Base-by-base conservation (phyloP, 2,113 vertebrate genomes). In the Vicugna pacos region DNA sequence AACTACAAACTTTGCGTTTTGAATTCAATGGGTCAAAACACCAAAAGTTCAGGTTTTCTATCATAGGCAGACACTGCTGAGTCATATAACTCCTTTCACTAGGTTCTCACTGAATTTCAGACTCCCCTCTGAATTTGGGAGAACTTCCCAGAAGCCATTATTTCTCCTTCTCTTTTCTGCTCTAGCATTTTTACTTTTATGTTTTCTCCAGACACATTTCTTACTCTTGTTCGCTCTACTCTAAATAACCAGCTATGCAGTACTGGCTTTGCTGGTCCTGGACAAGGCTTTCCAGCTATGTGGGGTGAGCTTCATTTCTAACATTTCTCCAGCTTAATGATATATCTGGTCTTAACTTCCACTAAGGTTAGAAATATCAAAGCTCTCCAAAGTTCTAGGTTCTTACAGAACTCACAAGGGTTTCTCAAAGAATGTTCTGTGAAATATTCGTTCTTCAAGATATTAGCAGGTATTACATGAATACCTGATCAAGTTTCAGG, bases 1-100 rank as follows among this genome's bases (percentile, higher is more conserved):
- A 95, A 96, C n/a, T 86, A 81, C 46, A 96, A 96, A 96, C 69
- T 96, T 62, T 83, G 75, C 32, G 81, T 94, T 89, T 89, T 89
- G 56, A 95, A 56, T 88, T 91, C 42, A 89, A 58, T 48, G 42
- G n/a, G 35, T 60, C 16, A 79, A 28, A 93, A 83, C 15, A 94
- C 28, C 60, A 75, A 64, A 89, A 96, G 77, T 86, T 87, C 30
- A 85, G 85, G 92, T 75, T 91, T 87, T 87, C 50, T 77, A 67
- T 58, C 58, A 94, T 20, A 96, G 60, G 28, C 19, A 94, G 67
- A 54, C 54, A 84, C 35, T 38, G 35, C 35, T 76, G 80, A 91
- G 52, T 83, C 46, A 52, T 24, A 10, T 26, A 93, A 75, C 54
- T 94, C 32, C 8, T 24, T 8, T 87, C 19, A 50, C n/a, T 89